A percentile compares a stretch with the other conserved stretches of the same genome.
phyloP scores from a whole-genome alignment of 2,888 invertebrate species.

The Lasioglossum calceatum region DNA sequence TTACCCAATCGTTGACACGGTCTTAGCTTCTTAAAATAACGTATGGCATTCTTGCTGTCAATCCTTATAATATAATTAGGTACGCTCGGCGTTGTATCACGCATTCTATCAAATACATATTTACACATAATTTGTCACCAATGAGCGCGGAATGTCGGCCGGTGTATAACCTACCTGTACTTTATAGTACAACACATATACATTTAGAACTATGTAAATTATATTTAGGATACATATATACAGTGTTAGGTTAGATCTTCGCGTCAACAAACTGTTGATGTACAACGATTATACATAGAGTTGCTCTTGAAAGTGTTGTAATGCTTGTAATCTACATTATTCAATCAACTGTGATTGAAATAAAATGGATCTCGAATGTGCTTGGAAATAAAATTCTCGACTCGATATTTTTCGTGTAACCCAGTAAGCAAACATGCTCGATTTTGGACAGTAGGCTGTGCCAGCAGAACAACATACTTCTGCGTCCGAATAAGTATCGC shows the following conservation, averaged over 20 bases:
- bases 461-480: too few species aligned
- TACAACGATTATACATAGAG: conserved; percentile 31
- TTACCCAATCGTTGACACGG: conserved; percentile 2
- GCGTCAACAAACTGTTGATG: conserved; percentile 18
- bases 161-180: neutral
- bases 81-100: conserved; percentile 66
- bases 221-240: conserved; percentile 39
- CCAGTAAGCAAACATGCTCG: too few species aligned
- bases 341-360: neutral
- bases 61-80: conserved; percentile 72
- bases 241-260: conserved; percentile 26
- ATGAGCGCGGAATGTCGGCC: conserved; percentile 65
- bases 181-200: conserved; percentile 43
- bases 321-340: neutral
- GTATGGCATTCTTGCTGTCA: conserved; percentile 24
- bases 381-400: too few species aligned
- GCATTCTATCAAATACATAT: conserved; percentile 63
- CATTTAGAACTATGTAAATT: conserved; percentile 41
- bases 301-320: neutral
- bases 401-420: neutral
- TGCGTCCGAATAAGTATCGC: too few species aligned
- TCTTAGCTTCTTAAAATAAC: conserved; percentile 11
- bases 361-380: neutral
- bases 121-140: conserved; percentile 80
- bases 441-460: too few species aligned